These are phyloP conservation scores for Drosophila infuscata DNA, from an alignment of 2,888 invertebrate species.

Conservation along the genomic window DNA sequence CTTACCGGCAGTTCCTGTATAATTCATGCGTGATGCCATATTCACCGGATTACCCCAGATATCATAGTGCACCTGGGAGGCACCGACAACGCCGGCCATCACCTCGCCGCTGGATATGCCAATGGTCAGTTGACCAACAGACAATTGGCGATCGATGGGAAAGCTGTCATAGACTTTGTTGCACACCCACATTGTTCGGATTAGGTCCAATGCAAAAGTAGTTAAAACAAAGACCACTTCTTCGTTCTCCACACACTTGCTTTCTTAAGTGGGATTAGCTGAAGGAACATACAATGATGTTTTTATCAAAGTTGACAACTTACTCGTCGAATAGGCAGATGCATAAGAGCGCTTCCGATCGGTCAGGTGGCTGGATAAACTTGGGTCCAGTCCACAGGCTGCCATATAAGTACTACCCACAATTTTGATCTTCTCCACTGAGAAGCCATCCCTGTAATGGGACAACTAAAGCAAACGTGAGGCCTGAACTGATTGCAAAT, in stretches of 20 bases:
- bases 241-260: constrained; percentile 63
- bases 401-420: constrained; percentile 99
- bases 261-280: not conserved
- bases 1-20: constrained; percentile 91
- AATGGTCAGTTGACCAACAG: constrained; percentile 77
- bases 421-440: constrained; percentile 98
- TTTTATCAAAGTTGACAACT: not conserved
- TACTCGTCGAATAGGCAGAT: constrained; percentile 1
- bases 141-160: constrained; percentile 75
- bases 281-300: not conserved
- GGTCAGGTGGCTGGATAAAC: constrained; percentile 85
- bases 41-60: constrained; percentile 99
- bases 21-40: constrained; percentile 98
- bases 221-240: constrained; percentile 88
- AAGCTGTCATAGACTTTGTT: constrained; percentile 85
- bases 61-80: constrained; percentile 96
- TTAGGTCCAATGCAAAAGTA: constrained; percentile 86
- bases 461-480: constrained; percentile 86
- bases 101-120: constrained; percentile 96
- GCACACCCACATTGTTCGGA: constrained; percentile 87
- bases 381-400: constrained; percentile 94
- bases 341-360: too few species aligned
- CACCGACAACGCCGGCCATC: constrained; percentile 97
- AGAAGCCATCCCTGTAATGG: constrained; percentile 86
- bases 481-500: not conserved